These are phyloP conservation scores for Clarias pachynema DNA, from an alignment of 2,797 vertebrate genomes.

Conservation along the genomic window DNA sequence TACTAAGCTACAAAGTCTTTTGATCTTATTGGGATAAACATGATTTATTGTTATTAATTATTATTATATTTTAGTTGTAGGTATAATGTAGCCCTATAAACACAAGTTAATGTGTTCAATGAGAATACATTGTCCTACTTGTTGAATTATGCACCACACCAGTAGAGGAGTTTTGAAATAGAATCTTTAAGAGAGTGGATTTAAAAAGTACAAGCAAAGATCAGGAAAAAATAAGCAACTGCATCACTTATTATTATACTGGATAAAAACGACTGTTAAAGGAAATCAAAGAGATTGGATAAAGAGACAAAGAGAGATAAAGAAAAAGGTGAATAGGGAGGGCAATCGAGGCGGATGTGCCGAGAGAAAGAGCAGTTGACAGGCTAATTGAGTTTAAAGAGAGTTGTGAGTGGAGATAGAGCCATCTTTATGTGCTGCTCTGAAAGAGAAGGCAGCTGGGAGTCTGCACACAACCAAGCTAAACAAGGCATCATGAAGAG, in stretches of 20 bases:
- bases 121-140: neutral
- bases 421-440: constrained; percentile 58
- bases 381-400: constrained; percentile 57
- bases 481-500: constrained; percentile 39
- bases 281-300: neutral
- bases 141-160: neutral
- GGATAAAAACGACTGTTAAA: constrained; percentile 15
- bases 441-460: constrained; percentile 62
- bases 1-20: neutral
- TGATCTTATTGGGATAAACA: neutral
- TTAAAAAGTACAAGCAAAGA: neutral
- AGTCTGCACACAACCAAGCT: constrained; percentile 47
- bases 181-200: constrained; percentile 9
- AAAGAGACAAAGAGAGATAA: neutral
- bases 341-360: constrained; percentile 38
- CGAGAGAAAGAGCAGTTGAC: constrained; percentile 50
- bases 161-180: constrained; percentile 4
- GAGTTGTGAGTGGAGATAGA: constrained; percentile 58
- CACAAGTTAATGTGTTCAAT: neutral
- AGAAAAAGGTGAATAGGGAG: neutral
- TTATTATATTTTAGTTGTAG: too few relatives aligned
- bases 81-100: neutral
- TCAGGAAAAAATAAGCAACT: constrained; percentile 3
- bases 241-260: constrained; percentile 23
- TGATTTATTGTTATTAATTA: neutral